A percentile compares a stretch with the other conserved stretches of the same genome.
Evolutionary conservation across 2,113 vertebrate genomes (phyloP).

Genomic region (Ondatra zibethicus): DNA sequence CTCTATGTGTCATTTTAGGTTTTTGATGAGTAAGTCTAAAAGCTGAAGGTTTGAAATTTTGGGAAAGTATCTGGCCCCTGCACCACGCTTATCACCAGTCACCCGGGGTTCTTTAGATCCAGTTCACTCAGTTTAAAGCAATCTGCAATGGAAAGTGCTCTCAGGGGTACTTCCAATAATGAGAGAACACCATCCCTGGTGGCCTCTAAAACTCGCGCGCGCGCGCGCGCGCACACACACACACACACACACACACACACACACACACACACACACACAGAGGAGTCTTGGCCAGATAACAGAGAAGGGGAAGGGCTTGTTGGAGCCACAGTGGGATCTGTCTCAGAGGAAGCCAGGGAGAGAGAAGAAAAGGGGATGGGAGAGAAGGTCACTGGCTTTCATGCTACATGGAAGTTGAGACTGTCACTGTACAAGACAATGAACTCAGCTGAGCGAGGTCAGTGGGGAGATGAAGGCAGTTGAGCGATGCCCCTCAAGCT

Average conservation of each 20-base stretch:
- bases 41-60: slow-evolving; percentile 55
- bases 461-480: background rate
- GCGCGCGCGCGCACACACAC: too few relatives aligned
- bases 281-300: background rate
- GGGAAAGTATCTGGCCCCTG: background rate
- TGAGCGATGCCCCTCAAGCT: background rate
- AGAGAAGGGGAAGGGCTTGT: background rate
- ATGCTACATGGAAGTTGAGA: background rate
- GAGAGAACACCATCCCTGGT: background rate
- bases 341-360: background rate
- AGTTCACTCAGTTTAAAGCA: background rate
- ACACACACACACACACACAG: too few relatives aligned
- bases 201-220: background rate
- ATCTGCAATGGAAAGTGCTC: background rate
- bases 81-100: slow-evolving; percentile 31
- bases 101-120: background rate
- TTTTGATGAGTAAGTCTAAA: slow-evolving; percentile 64
- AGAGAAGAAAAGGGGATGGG: background rate
- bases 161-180: background rate
- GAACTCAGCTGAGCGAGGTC: fast-evolving
- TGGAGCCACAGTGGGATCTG: background rate
- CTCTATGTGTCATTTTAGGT: slow-evolving; percentile 68
- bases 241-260: too few relatives aligned
- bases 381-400: background rate
- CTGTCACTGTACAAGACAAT: fast-evolving